phyloP scores from a whole-genome alignment of 2,113 vertebrate genomes.

The Aleadryas rufinucha region DNA sequence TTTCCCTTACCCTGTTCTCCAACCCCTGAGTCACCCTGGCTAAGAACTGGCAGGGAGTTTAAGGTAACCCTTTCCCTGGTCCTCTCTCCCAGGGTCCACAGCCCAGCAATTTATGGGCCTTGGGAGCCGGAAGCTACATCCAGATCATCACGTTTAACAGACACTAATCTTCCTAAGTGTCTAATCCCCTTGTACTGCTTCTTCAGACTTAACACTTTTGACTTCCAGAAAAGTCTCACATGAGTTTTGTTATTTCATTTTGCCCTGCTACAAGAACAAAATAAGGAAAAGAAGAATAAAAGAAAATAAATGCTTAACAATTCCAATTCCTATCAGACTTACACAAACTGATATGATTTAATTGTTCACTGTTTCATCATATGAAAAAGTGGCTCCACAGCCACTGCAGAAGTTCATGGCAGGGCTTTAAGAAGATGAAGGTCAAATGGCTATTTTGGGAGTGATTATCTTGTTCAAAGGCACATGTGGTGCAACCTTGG shows the following conservation, averaged over 20 bases:
- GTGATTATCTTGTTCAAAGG: background rate
- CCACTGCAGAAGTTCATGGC: background rate
- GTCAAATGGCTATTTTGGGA: constrained; percentile 15
- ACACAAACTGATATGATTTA: background rate
- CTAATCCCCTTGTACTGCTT: constrained; percentile 31
- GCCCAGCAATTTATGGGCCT: background rate
- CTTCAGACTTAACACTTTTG: background rate
- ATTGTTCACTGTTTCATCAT: background rate
- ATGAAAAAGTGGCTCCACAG: background rate
- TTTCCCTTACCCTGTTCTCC: background rate
- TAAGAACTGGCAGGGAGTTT: background rate
- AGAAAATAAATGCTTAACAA: background rate
- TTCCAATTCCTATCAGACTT: background rate
- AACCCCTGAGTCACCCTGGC: background rate
- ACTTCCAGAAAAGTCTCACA: background rate
- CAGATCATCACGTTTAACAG: constrained; percentile 45
- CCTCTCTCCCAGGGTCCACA: background rate
- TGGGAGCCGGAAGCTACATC: background rate
- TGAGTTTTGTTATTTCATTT: constrained; percentile 1
- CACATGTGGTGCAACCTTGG: background rate
- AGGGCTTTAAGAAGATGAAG: background rate
- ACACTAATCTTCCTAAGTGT: constrained; percentile 45
- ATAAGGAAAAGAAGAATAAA: background rate
- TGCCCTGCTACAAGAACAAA: background rate
- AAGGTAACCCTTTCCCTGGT: background rate